Base-by-base conservation (phyloP, 2,888 invertebrate species). In the Elegia similella region DNA sequence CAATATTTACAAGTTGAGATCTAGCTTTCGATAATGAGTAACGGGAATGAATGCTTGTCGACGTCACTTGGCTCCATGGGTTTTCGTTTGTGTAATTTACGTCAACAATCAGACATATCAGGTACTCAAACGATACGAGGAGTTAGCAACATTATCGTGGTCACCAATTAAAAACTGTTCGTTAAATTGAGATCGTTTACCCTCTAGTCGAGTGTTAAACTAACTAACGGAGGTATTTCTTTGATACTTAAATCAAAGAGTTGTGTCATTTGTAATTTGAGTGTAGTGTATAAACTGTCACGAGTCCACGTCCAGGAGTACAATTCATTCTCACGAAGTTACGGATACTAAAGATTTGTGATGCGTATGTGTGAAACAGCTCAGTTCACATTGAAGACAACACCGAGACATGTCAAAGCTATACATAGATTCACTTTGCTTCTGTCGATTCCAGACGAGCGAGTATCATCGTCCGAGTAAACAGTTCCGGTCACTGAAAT, bases 111-210 rank as follows among this genome's bases (percentile, higher is more conserved):
- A 50, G 55, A 42, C 52, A 13, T 52, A 43, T 57, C 34, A 60
- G 47, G 34, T 55, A 38, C 38, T 59, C 59, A 43, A 52, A 62
- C 56, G 34, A 34, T 7, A 15, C 46, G 58, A 78, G 84, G 85
- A 85, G 84, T 78, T 82, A 82, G 87, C 85, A 86, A 87, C 86
- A 86, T 82, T 84, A 78, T 69, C 71, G 69, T 69, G 66, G 72
- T 75, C 65, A 70, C 67, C 69, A 67, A 74, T 69, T 48, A 50
- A 13, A 50, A 50, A 34, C 48, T 72, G 70, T 75, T 68, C 60
- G 60, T 70, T 68, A 68, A 68, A 78, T 68, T 86, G 87, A 88
- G 86, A 88, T 87, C 87, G 76, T 76, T 78, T 72, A 75, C 70
- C 72, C 76, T 81, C 76, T 70, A 78, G 75, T 75, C 69, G 78